Conservation (phyloP, 2,888 invertebrate species). For the Pristionchus arcanus region DNA sequence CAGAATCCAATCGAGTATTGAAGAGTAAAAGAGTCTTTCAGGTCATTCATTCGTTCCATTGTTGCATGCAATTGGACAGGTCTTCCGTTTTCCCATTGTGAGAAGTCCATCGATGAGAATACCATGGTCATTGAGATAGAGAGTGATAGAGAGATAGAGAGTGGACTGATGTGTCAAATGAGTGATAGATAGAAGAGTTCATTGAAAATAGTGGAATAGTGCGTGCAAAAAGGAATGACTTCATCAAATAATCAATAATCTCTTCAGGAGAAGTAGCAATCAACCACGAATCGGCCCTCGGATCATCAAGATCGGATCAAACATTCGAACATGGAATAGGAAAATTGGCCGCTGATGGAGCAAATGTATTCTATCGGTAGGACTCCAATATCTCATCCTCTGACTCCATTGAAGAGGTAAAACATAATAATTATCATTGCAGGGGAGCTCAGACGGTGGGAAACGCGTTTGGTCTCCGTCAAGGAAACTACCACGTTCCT, state of each 20-base stretch:
- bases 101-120: neutral
- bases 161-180: neutral
- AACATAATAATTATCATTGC: neutral
- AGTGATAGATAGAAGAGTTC: neutral
- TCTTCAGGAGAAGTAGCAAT: slow-evolving; percentile 43
- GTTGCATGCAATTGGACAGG: neutral
- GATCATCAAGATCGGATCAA: neutral
- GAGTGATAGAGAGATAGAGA: neutral
- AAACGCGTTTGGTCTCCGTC: slow-evolving; percentile 36
- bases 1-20: neutral
- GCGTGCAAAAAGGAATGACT: neutral
- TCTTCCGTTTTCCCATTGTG: slow-evolving; percentile 3
- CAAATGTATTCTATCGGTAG: slow-evolving; percentile 51
- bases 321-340: slow-evolving; percentile 49
- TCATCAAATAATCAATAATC: neutral
- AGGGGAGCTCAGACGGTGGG: slow-evolving; percentile 53
- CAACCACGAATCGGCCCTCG: slow-evolving; percentile 50
- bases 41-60: neutral
- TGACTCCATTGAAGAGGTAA: no score
- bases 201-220: neutral
- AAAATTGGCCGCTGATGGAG: slow-evolving; percentile 52
- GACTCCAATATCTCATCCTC: no score
- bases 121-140: neutral
- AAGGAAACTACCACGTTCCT: slow-evolving; percentile 35
- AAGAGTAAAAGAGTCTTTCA: neutral